Evolutionary conservation across 2,113 vertebrate species (phyloP), one percentile per base, ranked within the genome.

Genomic region (Zosterops pallidus): DNA sequence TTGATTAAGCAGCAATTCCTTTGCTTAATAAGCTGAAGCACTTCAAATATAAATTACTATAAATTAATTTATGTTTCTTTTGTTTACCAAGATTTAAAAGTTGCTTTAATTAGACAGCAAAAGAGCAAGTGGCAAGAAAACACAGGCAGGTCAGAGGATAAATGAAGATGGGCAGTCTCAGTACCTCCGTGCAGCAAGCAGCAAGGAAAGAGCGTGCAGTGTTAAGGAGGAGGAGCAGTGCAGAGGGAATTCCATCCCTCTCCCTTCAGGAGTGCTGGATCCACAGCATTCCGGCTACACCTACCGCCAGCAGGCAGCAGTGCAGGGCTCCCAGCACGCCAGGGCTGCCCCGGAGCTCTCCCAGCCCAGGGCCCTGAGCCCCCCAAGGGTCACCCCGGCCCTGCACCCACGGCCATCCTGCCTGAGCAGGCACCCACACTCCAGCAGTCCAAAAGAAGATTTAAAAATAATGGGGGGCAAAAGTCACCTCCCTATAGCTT

Each of bases 221-320:
- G 20, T 7, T 1, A 8, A 11, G 15, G 21, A 64, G 15, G 20
- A 60, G 72, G 59, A 49, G 24, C 1, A 8, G 4, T 8, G 8
- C 11, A 13, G 56, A 41, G 15, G 7, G 19, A 26, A 64, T 63
- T 33, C 25, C 22, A 14, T 0, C 4, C 9, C 10, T 5, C 11
- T 55, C 25, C 65, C 21, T 14, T 1, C 20, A 21, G 53, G 25
- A 65, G 33, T 0, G 47, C 4, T 33, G 42, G 4, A 91, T 56
- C 42, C 28, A 3, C 86, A 83, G 92, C 67, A 57, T 83, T 57
- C 21, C 39, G 70, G 81, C 90, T 83, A 95, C 94, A 82, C 80
- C 97, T 96, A 46, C 91, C 63, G 95, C 55, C 53, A 22, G 89
- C 44, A 90, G 49, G 11, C 60, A 60, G 95, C 42, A 96, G 16